Percentiles rank a stretch among this genome's conserved stretches.
Evolutionary conservation across 2,113 vertebrate genomes (phyloP).

Genomic region (Ptychochromis oligacanthus): DNA sequence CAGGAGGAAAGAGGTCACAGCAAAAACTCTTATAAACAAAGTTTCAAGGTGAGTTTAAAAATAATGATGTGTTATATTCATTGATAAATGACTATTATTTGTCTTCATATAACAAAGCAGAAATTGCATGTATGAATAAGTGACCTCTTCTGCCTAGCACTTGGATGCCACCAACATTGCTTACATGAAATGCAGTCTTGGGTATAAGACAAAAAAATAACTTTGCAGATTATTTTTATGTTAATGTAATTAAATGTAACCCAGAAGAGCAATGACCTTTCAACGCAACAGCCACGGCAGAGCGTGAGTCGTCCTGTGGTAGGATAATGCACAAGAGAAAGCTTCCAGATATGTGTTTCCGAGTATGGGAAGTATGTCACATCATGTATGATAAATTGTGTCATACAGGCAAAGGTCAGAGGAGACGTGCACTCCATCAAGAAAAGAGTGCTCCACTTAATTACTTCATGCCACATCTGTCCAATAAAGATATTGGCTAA

Average conservation of each 20-base stretch:
- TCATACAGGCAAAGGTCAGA: conserved; percentile 53
- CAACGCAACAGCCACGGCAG: neutral
- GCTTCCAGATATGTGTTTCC: neutral
- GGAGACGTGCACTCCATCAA: conserved; percentile 35
- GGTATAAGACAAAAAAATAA: neutral
- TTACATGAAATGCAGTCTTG: neutral
- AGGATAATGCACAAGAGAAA: neutral
- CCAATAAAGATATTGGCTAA: conserved; percentile 52
- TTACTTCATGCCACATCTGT: conserved; percentile 57
- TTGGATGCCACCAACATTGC: neutral
- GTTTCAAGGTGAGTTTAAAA: neutral
- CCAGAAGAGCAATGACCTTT: conserved; percentile 36
- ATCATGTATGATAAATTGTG: conserved; percentile 43
- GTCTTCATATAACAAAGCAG: neutral
- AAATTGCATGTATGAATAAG: neutral
- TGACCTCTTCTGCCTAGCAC: neutral
- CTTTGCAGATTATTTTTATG: neutral
- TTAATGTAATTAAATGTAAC: neutral
- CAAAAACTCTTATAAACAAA: neutral
- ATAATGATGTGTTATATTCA: too few species aligned
- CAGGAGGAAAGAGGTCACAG: neutral
- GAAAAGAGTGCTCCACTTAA: conserved; percentile 49
- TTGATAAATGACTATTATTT: too few species aligned
- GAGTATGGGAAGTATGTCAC: conserved; percentile 25
- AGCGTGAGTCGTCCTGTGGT: neutral